Evolutionary conservation across 2,113 vertebrate genomes (phyloP), one percentile per base, ranked within the genome.

Genomic region (Lophotis ruficrista): DNA sequence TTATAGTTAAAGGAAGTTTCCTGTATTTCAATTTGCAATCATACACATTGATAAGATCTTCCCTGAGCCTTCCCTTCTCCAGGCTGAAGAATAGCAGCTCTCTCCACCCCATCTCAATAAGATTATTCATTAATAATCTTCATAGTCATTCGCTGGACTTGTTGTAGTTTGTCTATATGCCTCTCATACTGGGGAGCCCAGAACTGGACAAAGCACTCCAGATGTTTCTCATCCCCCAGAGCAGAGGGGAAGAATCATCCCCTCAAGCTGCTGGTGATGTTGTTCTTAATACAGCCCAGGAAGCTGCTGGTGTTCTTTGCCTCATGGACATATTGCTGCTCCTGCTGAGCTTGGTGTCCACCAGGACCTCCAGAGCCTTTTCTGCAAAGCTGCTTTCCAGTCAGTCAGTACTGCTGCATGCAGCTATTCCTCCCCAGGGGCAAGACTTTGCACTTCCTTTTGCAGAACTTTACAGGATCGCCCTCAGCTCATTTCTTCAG

Each of bases 181-280:
- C 2, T 38, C 37, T 61, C n/a, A 37, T 3, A 58, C 31, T 16
- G 25, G 5, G 14, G 22, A 69, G 48, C 5, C 37, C 30, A 78
- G 47, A 60, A 84, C 2, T 4, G 2, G 41, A 54, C 19, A 89
- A 77, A 45, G 31, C 24, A 85, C 12, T 38, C 33, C 48, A 85
- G 17, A 50, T 15, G 4, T 9, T 12, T 51, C 21, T 61, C 23
- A 53, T 0, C 2, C 4, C 3, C 4, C 3, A 4, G 14, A 31
- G 22, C 0, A 50, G 10, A 84, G 24, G 7, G 8, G 17, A 85
- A 88, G 11, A 45, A 50, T 35, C 30, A 71, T 21, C 6, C 10
- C 22, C 41, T 31, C 7, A 5, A 68, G 31, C 31, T 58, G 19
- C 14, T 24, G 58, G 2, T 9, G 18, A 79, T 25, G 9, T 9